Evolutionary conservation across 2,888 invertebrate species (phyloP), one percentile per base, ranked within the genome.

Genomic region (Acanthosepion lycidas): DNA sequence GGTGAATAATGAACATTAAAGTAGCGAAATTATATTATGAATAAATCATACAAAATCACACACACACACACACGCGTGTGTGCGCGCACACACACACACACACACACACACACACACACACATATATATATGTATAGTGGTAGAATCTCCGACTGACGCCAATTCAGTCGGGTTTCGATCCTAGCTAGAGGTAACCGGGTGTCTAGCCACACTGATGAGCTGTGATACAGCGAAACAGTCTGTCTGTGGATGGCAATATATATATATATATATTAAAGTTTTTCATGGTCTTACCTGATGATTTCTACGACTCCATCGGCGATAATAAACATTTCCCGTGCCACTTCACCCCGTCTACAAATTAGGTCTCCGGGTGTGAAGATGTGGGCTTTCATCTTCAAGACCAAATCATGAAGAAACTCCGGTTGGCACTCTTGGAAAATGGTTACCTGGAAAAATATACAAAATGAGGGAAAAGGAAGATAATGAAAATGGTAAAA

Each of bases 351-450:
- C 98, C 99, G 99, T 91, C 99, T 98, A 97, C 99, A 99, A 97
- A 99, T 99, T 95, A 99, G 98, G 97, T 99, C 99, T 49, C 99
- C 99, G 0, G 99, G 99, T 51, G 99, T 99, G 97, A 99, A 99
- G 97, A 99, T 99, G 97, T 99, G 99, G 18, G 99, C 99, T 98
- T 99, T 99, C 99, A 99, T 99, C 98, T 99, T 99, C 95, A 99
- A 98, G 95, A 99, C 99, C 96, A 99, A 98, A 97, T 99, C 99
- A 97, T 99, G 99, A 9, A 99, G 98, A 97, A 99, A 99, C 97
- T 99, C 99, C 0, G 99, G 99, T 97, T 99, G 99, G 97, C 99
- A 99, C 98, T 99, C 99, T 98, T 99, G 99, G 97, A 99, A 98
- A 95, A 99, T 99, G 95, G 99, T 99, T 96, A 99, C 99, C 99